These are phyloP conservation scores for Monopterus albus DNA, from an alignment of 2,113 vertebrate genomes.

Conservation along the genomic window DNA sequence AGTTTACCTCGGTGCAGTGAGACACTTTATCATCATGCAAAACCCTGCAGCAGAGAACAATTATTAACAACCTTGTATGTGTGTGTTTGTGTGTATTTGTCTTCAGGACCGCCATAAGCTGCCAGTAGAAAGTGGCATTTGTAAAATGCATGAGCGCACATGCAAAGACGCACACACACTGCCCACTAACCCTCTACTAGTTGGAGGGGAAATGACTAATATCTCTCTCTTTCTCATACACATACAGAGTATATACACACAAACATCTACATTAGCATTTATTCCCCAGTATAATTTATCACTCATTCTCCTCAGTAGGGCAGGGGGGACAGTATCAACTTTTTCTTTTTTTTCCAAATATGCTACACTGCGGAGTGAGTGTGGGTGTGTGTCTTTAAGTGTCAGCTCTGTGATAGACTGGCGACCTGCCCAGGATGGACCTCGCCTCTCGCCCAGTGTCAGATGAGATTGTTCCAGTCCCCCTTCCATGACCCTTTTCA, in stretches of 20 bases:
- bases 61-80: slow-evolving; percentile 4
- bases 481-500: no score
- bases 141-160: slow-evolving; percentile 39
- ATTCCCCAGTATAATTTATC: neutral
- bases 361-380: no score
- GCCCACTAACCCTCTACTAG: slow-evolving; percentile 26
- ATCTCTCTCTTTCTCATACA: neutral
- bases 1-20: slow-evolving; percentile 27
- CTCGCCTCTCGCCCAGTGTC: no score
- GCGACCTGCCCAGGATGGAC: no score
- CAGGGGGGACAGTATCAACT: neutral
- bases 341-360: no score
- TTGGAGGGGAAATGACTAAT: slow-evolving; percentile 24
- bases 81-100: slow-evolving; percentile 19
- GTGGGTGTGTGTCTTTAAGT: no score
- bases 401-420: no score
- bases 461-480: no score
- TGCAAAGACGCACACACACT: slow-evolving; percentile 32
- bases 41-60: slow-evolving; percentile 34
- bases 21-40: slow-evolving; percentile 38
- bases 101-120: slow-evolving; percentile 31
- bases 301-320: neutral
- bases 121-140: slow-evolving; percentile 51
- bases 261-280: neutral
- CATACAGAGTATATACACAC: neutral